A percentile compares a stretch with the other conserved stretches of the same genome.
phyloP scores from a whole-genome alignment of 2,888 invertebrate species.

The Pelosia muscerda region DNA sequence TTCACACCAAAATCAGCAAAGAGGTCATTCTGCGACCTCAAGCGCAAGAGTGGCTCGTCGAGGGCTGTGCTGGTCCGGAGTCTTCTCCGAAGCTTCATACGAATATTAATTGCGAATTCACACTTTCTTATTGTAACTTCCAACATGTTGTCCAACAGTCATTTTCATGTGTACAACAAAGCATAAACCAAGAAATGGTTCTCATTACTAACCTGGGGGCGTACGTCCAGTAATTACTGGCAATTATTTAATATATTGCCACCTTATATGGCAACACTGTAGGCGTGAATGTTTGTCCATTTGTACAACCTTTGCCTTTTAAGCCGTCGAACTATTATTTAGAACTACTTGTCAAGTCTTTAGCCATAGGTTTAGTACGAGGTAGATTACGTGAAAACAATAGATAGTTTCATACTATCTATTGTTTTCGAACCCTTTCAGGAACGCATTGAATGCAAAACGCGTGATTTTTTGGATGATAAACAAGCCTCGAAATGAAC shows the following conservation, averaged over 20 bases:
- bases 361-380: neutral
- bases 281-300: conserved; percentile 9
- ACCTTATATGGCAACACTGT: conserved; percentile 6
- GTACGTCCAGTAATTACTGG: conserved; percentile 10
- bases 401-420: too few relatives aligned
- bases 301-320: conserved; percentile 4
- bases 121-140: too few relatives aligned
- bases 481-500: too few relatives aligned
- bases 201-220: neutral
- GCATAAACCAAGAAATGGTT: neutral
- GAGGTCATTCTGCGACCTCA: too few relatives aligned
- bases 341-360: neutral
- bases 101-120: too few relatives aligned
- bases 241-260: conserved; percentile 11
- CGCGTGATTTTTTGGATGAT: too few relatives aligned
- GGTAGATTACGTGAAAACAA: neutral
- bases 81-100: too few relatives aligned
- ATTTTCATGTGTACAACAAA: neutral
- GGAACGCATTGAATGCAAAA: too few relatives aligned
- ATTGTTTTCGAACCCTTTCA: too few relatives aligned
- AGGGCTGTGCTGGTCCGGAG: too few relatives aligned
- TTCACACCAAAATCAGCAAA: too few relatives aligned
- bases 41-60: too few relatives aligned
- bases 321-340: neutral
- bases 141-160: neutral